These are phyloP conservation scores for Sebastes elongatus DNA, from an alignment of 2,797 vertebrate species.

Conservation along the genomic window DNA sequence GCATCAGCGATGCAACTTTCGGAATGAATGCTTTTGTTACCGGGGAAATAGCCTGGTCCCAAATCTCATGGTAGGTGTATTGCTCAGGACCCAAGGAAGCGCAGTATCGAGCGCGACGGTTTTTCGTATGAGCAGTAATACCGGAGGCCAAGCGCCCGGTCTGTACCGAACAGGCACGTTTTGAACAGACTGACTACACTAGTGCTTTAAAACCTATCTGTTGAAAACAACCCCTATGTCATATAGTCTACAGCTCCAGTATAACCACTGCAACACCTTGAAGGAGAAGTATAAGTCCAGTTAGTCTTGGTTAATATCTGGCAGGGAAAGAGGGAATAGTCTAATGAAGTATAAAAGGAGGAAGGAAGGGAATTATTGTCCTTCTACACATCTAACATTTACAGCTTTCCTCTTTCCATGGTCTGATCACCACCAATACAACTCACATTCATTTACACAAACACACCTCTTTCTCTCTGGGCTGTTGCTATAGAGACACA, in stretches of 20 bases:
- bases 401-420: slow-evolving; percentile 5
- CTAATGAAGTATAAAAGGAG: neutral
- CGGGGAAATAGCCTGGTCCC: too few species aligned
- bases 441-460: neutral
- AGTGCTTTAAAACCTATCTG: neutral
- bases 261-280: neutral
- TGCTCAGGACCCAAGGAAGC: too few species aligned
- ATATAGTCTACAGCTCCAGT: neutral
- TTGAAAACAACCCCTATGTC: neutral
- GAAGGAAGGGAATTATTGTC: neutral
- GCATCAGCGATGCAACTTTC: too few species aligned
- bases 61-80: too few species aligned
- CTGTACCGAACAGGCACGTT: too few species aligned
- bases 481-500: slow-evolving; percentile 66
- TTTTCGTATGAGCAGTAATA: too few species aligned
- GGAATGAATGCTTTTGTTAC: too few species aligned
- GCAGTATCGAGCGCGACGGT: too few species aligned
- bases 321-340: neutral
- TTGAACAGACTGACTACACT: neutral
- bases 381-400: neutral
- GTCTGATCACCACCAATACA: neutral
- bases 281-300: neutral
- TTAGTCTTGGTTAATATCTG: neutral
- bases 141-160: too few species aligned
- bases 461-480: slow-evolving; percentile 4